phyloP scores from a whole-genome alignment of 2,113 vertebrate species.

The Vulpes ferrilata region DNA sequence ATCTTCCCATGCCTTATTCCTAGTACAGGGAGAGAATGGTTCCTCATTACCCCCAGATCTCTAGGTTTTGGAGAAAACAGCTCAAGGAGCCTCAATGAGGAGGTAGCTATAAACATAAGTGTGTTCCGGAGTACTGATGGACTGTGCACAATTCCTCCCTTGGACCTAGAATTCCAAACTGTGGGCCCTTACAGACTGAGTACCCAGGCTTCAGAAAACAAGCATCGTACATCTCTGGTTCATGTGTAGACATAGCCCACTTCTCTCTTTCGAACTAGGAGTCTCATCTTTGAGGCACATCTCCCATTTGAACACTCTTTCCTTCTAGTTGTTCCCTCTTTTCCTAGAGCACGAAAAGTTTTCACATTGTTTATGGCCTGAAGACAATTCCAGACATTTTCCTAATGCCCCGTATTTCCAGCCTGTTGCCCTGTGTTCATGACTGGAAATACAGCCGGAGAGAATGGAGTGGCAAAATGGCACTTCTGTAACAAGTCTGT shows the following conservation, averaged over 20 bases:
- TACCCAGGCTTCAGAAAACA: background rate
- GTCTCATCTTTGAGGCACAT: background rate
- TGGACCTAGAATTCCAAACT: background rate
- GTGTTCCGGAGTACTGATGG: background rate
- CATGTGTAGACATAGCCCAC: background rate
- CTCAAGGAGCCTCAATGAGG: background rate
- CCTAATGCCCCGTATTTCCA: background rate
- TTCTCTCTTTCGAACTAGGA: background rate
- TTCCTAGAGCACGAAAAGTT: background rate
- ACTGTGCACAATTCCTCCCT: background rate
- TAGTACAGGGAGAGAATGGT: background rate
- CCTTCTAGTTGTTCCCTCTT: background rate
- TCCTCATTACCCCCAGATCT: background rate
- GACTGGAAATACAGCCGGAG: background rate
- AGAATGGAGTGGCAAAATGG: background rate
- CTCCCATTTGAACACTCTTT: background rate
- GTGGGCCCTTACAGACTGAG: background rate
- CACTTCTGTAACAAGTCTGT: background rate
- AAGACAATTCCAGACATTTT: background rate
- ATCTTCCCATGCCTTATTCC: background rate
- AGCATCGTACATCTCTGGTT: accelerated
- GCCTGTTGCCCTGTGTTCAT: background rate
- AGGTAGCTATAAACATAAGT: background rate
- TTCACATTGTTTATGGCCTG: background rate
- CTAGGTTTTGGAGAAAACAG: background rate